phyloP scores from a whole-genome alignment of 2,113 vertebrate genomes.

The Sturnus vulgaris region DNA sequence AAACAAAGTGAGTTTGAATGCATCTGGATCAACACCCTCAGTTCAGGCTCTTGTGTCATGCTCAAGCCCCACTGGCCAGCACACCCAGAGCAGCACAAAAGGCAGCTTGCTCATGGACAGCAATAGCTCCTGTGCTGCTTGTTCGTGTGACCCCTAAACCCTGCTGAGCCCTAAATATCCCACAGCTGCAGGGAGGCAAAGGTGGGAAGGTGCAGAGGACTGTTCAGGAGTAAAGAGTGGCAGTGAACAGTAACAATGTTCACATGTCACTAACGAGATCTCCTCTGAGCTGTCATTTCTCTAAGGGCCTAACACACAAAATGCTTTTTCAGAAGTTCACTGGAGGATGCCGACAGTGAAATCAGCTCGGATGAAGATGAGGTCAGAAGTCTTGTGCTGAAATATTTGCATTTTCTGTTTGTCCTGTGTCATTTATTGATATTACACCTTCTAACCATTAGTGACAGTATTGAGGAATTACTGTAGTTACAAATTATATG shows the following conservation, averaged over 20 bases:
- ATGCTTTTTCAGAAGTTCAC: constrained; percentile 31
- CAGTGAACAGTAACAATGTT: not conserved
- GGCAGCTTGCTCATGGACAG: not conserved
- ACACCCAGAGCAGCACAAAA: not conserved
- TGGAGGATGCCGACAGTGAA: not conserved
- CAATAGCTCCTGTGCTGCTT: not conserved
- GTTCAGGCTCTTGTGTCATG: not conserved
- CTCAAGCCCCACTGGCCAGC: not conserved
- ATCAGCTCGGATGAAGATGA: constrained; percentile 11
- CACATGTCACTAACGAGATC: not conserved
- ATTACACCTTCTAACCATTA: not conserved
- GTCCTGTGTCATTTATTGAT: not conserved
- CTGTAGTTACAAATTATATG: not conserved
- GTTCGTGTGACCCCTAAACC: not conserved
- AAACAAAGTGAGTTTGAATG: not conserved
- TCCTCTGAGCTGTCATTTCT: not conserved
- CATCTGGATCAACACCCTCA: not conserved
- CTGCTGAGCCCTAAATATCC: not conserved
- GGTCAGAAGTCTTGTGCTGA: constrained; percentile 5
- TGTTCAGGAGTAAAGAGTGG: not conserved
- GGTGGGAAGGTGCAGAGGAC: not conserved
- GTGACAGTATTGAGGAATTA: not conserved
- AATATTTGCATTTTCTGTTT: not conserved
- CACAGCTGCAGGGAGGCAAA: not conserved
- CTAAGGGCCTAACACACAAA: not conserved